Percentiles rank a stretch among this genome's conserved stretches.
Evolutionary conservation across 2,888 invertebrate genomes (phyloP).

Genomic region (Phorcus lineatus): DNA sequence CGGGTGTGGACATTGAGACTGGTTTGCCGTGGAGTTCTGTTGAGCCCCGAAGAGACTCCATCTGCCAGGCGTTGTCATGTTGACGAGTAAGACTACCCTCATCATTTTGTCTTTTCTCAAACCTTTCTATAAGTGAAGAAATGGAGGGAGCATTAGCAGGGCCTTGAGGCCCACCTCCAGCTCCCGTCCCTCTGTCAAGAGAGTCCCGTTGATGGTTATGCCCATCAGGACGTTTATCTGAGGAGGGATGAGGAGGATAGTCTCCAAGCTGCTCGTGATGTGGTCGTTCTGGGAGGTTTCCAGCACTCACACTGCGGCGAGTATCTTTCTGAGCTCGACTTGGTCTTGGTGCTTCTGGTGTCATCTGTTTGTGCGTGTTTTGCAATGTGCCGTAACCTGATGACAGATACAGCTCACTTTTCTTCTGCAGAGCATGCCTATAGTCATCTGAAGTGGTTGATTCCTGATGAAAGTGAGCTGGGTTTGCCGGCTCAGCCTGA

Average conservation of each 20-base stretch:
- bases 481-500: slow-evolving; percentile 47
- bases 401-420: slow-evolving; percentile 43
- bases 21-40: slow-evolving; percentile 42
- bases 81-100: slow-evolving; percentile 27
- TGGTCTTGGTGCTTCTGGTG: neutral
- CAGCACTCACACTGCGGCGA: neutral
- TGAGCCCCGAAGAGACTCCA: neutral
- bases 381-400: neutral
- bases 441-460: slow-evolving; percentile 38
- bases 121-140: slow-evolving; percentile 57
- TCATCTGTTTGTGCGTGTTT: slow-evolving; percentile 2
- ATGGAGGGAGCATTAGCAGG: slow-evolving; percentile 37
- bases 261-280: neutral
- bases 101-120: slow-evolving; percentile 52
- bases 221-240: neutral
- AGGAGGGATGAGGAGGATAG: neutral
- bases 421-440: slow-evolving; percentile 42
- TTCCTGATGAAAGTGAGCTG: slow-evolving; percentile 38
- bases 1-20: slow-evolving; percentile 60
- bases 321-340: neutral
- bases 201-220: neutral
- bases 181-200: neutral
- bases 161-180: neutral
- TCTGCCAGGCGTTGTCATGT: slow-evolving; percentile 25
- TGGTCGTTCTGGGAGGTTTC: neutral